Conservation (phyloP, 2,888 invertebrate genomes). For the Synanthedon vespiformis region DNA sequence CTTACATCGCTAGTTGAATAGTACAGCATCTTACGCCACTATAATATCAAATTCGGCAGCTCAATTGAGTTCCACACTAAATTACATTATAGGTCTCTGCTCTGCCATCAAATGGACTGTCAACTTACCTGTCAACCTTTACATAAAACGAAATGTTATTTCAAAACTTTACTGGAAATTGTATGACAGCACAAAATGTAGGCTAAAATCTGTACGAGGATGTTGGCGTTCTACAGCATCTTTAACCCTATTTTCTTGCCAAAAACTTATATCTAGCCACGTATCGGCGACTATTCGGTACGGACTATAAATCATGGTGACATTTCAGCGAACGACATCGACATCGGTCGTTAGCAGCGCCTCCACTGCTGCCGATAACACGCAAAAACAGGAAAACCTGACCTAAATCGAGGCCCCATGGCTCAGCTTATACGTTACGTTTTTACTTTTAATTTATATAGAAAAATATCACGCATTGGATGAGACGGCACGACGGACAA, state of each 20-base stretch:
- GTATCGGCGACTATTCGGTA: slow-evolving; percentile 18
- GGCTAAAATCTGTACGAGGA: slow-evolving; percentile 1
- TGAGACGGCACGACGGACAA: too few species aligned
- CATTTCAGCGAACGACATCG: slow-evolving; percentile 38
- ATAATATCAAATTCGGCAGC: too few species aligned
- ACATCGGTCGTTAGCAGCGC: slow-evolving; percentile 44
- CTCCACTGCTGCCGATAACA: slow-evolving; percentile 36
- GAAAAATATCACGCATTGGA: neutral
- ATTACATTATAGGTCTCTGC: too few species aligned
- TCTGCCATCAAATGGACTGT: too few species aligned
- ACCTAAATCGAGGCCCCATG: slow-evolving; percentile 5
- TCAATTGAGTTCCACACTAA: too few species aligned
- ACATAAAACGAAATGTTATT: too few species aligned
- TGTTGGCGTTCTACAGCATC: neutral
- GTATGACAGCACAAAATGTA: too few species aligned
- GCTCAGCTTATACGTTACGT: neutral
- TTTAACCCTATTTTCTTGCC: neutral
- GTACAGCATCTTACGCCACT: too few species aligned
- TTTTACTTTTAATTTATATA: neutral
- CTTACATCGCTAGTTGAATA: too few species aligned
- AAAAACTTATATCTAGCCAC: slow-evolving; percentile 19
- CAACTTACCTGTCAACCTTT: too few species aligned
- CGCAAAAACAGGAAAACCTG: slow-evolving; percentile 32
- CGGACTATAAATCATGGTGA: slow-evolving; percentile 51
- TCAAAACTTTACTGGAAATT: too few species aligned